A percentile compares a stretch with the other conserved stretches of the same genome.
These are phyloP conservation scores for Sminthurinus aureus DNA, from an alignment of 2,888 invertebrate genomes.

Conservation along the genomic window DNA sequence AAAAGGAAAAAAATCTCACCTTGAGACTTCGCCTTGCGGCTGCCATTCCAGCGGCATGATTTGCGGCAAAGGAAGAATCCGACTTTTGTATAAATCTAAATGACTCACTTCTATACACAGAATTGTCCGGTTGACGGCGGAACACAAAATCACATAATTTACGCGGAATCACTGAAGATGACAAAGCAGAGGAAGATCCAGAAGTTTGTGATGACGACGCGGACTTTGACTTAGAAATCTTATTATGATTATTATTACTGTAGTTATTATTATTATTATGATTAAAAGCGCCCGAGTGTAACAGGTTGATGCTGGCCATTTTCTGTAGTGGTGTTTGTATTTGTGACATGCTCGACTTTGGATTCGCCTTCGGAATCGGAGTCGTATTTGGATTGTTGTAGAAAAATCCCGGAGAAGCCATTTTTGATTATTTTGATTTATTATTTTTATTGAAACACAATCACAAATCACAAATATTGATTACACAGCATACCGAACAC, in stretches of 20 bases:
- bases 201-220: too few relatives aligned
- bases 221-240: background rate
- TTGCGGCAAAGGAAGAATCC: conserved; percentile 13
- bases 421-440: too few relatives aligned
- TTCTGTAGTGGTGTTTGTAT: background rate
- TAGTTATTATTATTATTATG: background rate
- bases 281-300: background rate
- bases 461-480: too few relatives aligned
- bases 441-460: too few relatives aligned
- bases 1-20: conserved; percentile 1
- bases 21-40: conserved; percentile 22
- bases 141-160: conserved; percentile 43
- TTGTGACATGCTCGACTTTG: too few relatives aligned
- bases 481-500: too few relatives aligned
- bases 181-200: too few relatives aligned
- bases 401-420: too few relatives aligned
- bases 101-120: conserved; percentile 58
- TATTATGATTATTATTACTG: background rate
- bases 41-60: background rate
- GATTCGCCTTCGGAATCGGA: too few relatives aligned
- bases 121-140: conserved; percentile 50
- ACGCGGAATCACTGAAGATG: conserved; percentile 26
- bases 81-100: conserved; percentile 60
- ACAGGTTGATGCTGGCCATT: background rate
- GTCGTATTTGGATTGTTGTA: too few relatives aligned